Conservation (phyloP, 2,797 vertebrate genomes). For the Delichon dasypus region DNA sequence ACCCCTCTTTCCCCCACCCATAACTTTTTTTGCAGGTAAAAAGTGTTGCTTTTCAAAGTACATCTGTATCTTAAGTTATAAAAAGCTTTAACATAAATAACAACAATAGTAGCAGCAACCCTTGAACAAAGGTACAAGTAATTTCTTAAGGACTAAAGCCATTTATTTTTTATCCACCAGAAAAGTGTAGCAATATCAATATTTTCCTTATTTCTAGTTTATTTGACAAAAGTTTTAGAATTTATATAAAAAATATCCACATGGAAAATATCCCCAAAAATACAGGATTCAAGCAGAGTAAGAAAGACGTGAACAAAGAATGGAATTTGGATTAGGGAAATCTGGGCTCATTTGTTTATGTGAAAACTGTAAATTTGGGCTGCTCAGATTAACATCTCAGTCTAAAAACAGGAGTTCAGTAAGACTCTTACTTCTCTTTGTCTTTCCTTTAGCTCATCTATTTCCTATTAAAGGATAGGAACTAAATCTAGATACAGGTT, state of each 20-base stretch:
- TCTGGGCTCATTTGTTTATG: not conserved
- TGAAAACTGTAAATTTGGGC: not conserved
- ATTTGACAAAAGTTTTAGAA: not conserved
- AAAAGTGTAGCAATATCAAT: not conserved
- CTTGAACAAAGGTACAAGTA: not conserved
- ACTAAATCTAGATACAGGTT: not conserved
- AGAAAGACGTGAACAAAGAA: not conserved
- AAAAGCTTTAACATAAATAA: not conserved
- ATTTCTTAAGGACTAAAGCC: not conserved
- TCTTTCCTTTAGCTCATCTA: not conserved
- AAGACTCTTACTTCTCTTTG: not conserved
- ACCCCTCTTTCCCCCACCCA: not conserved
- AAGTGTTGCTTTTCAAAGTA: not conserved
- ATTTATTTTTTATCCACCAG: not conserved
- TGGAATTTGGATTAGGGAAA: not conserved
- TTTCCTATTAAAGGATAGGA: not conserved
- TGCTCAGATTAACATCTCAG: fast-evolving
- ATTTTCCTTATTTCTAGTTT: not conserved
- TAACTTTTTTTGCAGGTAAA: not conserved
- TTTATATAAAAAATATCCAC: not conserved
- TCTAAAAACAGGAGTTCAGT: not conserved
- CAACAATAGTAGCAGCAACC: not conserved
- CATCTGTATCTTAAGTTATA: not conserved
- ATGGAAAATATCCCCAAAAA: not conserved
- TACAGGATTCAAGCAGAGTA: not conserved